Conservation (phyloP, 53 echinoderm and acorn worm genomes). For the Crossaster papposus region DNA sequence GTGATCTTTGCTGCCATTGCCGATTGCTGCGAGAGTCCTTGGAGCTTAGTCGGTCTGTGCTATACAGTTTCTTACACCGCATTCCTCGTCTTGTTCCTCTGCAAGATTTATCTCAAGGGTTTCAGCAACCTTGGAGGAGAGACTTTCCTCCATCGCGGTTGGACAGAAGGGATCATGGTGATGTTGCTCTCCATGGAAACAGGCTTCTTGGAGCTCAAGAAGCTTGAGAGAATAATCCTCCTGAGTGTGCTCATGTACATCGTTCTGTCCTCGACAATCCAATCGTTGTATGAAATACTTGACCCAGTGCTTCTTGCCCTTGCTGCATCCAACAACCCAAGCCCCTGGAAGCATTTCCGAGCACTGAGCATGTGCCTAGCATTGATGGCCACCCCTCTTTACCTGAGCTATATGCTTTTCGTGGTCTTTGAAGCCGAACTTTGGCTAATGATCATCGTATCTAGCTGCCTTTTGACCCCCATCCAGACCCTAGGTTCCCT, state of each 20-base stretch:
- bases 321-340: conserved; percentile 85
- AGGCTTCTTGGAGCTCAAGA: conserved; percentile 78
- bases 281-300: conserved; percentile 89
- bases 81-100: conserved; percentile 72
- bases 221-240: conserved; percentile 85
- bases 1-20: conserved; percentile 84
- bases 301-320: conserved; percentile 85
- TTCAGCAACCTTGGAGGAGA: conserved; percentile 63
- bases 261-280: conserved; percentile 91
- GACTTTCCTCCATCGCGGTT: conserved; percentile 79
- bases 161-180: conserved; percentile 93
- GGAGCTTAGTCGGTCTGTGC: conserved; percentile 95
- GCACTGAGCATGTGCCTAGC: conserved; percentile 76
- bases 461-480: conserved; percentile 89
- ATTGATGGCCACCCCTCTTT: conserved; percentile 77
- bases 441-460: conserved; percentile 94
- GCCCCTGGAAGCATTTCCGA: conserved; percentile 75
- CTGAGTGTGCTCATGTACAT: conserved; percentile 90
- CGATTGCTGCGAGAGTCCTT: conserved; percentile 90
- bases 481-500: conserved; percentile 87
- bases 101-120: conserved; percentile 93
- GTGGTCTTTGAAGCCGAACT: conserved; percentile 82
- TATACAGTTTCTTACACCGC: conserved; percentile 92
- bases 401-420: conserved; percentile 85
- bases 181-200: conserved; percentile 90